Conservation (phyloP, 2,797 vertebrate species). For the Pangasius mekongensis region DNA sequence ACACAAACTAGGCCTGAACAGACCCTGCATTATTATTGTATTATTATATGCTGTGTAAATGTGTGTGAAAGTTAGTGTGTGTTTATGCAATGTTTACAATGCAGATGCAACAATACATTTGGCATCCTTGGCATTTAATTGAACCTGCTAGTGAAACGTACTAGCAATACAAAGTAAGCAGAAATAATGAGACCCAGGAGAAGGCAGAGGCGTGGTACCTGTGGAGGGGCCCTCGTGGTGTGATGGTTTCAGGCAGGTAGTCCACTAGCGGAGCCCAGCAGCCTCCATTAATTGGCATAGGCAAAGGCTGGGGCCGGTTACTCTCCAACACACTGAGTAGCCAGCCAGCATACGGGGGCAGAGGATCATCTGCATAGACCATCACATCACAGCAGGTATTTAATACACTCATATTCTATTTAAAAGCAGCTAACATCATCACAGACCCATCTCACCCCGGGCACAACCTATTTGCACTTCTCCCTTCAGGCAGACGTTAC, state of each 20-base stretch:
- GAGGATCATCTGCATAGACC: conserved; percentile 83
- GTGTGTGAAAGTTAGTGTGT: not conserved
- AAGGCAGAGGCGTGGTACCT: conserved; percentile 74
- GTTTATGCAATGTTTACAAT: not conserved
- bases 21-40: not conserved
- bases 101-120: too few relatives aligned
- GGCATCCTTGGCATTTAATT: not conserved
- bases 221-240: conserved; percentile 92
- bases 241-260: conserved; percentile 96
- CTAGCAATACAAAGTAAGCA: not conserved
- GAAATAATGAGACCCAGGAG: not conserved
- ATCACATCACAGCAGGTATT: not conserved
- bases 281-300: conserved; percentile 96
- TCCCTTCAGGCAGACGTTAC: too few relatives aligned
- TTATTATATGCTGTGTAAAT: not conserved
- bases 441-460: too few relatives aligned
- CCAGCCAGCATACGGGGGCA: conserved; percentile 95
- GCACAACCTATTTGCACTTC: too few relatives aligned
- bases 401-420: not conserved
- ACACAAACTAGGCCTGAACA: not conserved
- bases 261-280: conserved; percentile 98
- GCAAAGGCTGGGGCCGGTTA: conserved; percentile 91
- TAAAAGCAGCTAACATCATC: too few relatives aligned
- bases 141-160: not conserved
- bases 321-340: conserved; percentile 90